Evolutionary conservation across 2,113 vertebrate species (phyloP).

Genomic region (Andinoacara biseriatus): DNA sequence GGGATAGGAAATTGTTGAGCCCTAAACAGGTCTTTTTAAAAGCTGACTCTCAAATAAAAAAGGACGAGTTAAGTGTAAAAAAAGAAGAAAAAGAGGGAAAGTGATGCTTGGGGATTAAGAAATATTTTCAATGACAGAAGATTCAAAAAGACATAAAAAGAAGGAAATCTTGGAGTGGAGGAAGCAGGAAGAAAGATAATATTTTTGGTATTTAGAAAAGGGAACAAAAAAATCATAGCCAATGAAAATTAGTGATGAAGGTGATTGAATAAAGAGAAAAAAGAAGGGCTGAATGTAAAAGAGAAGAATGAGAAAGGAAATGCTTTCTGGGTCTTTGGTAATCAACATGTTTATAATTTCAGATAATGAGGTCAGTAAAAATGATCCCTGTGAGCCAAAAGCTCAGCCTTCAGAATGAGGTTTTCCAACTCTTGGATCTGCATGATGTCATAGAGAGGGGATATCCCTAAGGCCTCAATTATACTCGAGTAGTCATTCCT

Average conservation of each 20-base stretch:
- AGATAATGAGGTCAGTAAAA: not conserved
- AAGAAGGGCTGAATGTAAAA: not conserved
- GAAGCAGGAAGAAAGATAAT: not conserved
- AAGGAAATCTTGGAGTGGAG: fast-evolving
- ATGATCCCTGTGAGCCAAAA: not conserved
- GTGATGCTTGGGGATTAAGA: not conserved
- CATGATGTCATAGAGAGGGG: slow-evolving; percentile 9
- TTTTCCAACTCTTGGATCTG: slow-evolving; percentile 10
- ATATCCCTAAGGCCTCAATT: slow-evolving; percentile 8
- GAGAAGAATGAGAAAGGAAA: not conserved
- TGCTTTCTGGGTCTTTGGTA: not conserved
- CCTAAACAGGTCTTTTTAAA: not conserved
- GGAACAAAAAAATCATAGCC: not conserved
- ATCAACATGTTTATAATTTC: not conserved
- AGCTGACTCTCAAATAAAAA: not conserved
- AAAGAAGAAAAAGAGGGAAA: not conserved
- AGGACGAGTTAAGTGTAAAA: not conserved
- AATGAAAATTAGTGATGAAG: not conserved
- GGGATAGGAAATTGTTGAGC: not conserved
- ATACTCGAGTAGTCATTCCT: not conserved
- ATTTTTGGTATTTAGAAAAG: not conserved
- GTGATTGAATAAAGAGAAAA: not conserved
- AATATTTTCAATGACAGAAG: not conserved
- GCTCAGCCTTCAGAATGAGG: slow-evolving; percentile 3
- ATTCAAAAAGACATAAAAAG: not conserved